Conservation (phyloP, 1,140 invertebrate genomes). For the Drosophila baimaii region DNA sequence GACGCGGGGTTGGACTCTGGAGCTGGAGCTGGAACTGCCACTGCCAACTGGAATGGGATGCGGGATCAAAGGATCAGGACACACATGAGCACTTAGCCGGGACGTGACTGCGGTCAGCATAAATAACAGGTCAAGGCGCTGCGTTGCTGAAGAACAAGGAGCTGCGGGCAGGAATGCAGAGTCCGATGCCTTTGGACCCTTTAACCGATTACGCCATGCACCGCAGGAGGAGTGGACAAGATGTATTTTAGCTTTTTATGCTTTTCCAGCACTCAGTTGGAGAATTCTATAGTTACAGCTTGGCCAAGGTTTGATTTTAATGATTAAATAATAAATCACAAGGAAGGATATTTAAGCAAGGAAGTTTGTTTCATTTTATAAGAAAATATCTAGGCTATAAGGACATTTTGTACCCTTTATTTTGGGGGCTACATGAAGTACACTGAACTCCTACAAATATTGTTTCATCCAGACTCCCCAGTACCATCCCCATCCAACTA, state of each 20-base stretch:
- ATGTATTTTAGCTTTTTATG: not conserved
- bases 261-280: not conserved
- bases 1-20: not conserved
- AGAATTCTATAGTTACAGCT: no score
- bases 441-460: no score
- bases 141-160: slow-evolving; percentile 20
- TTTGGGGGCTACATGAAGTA: no score
- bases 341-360: no score
- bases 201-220: slow-evolving; percentile 25
- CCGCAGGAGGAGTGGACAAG: not conserved
- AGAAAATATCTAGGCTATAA: no score
- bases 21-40: no score
- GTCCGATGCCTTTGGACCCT: slow-evolving; percentile 3
- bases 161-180: slow-evolving; percentile 10
- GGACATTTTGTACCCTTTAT: no score
- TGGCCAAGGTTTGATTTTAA: no score
- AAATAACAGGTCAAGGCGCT: slow-evolving; percentile 59
- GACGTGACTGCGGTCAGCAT: slow-evolving; percentile 58
- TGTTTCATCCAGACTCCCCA: no score
- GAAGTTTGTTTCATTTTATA: no score
- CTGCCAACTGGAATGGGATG: not conserved
- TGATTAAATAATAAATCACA: no score
- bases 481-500: no score
- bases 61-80: slow-evolving; percentile 3
- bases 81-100: slow-evolving; percentile 61